Evolutionary conservation across 2,888 invertebrate genomes (phyloP).

Genomic region (Hydraecia micacea): DNA sequence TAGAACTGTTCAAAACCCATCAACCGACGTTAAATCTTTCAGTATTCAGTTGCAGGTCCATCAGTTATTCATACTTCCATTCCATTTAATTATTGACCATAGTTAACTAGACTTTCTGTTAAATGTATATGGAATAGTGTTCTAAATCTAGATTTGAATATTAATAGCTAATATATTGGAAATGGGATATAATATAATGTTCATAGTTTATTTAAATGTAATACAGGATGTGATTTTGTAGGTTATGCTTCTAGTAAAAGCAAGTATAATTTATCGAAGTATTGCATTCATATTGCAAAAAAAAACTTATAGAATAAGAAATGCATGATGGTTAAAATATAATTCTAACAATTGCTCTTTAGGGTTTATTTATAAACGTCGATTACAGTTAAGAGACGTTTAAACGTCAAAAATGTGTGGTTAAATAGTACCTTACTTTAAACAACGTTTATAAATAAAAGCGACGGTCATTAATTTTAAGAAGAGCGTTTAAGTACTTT

Average conservation of each 20-base stretch:
- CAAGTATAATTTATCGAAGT: neutral
- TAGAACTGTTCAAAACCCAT: constrained; percentile 16
- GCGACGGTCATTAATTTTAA: neutral
- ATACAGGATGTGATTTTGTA: neutral
- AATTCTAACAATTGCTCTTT: neutral
- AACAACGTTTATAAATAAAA: neutral
- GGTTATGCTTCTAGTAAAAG: neutral
- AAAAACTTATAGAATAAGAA: neutral
- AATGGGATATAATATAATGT: neutral
- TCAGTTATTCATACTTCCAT: constrained; percentile 37
- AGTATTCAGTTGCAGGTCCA: constrained; percentile 2
- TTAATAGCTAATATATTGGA: neutral
- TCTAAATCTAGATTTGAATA: constrained; percentile 9
- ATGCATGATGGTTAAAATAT: neutral
- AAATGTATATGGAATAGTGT: neutral
- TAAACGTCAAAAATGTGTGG: neutral
- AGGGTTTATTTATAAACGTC: neutral
- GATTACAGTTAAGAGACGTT: neutral
- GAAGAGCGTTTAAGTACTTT: neutral
- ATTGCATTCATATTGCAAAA: neutral
- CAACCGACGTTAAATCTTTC: constrained; percentile 33
- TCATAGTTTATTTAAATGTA: neutral
- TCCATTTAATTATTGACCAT: constrained; percentile 35
- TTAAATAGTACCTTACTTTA: neutral
- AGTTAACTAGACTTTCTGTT: constrained; percentile 6